phyloP scores from a whole-genome alignment of 2,113 vertebrate species.

The Phainopepla nitens region DNA sequence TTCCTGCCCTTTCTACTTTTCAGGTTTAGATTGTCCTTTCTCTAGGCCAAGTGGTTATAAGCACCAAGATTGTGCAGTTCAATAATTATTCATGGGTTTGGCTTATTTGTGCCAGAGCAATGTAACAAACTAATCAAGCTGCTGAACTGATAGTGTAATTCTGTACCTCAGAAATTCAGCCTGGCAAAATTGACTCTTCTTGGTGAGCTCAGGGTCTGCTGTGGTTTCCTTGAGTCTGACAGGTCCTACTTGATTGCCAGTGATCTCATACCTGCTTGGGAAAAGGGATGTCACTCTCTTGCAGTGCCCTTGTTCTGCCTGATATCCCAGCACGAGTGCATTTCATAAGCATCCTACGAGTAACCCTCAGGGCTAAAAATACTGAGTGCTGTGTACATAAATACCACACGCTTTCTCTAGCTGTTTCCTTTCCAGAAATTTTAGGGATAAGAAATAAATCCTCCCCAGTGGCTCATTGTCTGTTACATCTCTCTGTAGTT shows the following conservation, averaged over 20 bases:
- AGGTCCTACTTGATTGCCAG: neutral
- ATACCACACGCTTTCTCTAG: neutral
- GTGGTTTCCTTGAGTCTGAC: neutral
- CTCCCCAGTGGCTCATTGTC: constrained; percentile 6
- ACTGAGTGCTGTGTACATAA: neutral
- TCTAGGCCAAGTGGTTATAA: neutral
- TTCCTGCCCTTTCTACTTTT: neutral
- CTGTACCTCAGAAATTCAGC: neutral
- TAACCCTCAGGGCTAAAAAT: constrained; percentile 11
- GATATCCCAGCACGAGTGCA: neutral
- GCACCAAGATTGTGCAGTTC: neutral
- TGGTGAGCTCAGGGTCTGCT: neutral
- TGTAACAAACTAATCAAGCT: neutral
- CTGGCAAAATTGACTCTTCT: neutral
- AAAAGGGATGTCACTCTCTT: neutral
- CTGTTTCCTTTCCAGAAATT: neutral
- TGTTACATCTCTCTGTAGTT: neutral
- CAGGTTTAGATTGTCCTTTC: neutral
- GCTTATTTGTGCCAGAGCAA: neutral
- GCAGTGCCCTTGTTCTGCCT: neutral
- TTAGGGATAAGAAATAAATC: constrained; percentile 1
- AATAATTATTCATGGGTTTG: neutral
- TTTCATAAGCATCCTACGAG: neutral
- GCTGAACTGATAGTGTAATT: neutral
- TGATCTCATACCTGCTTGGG: neutral